Base-by-base conservation (phyloP, 2,888 invertebrate species). In the Helleia helle region DNA sequence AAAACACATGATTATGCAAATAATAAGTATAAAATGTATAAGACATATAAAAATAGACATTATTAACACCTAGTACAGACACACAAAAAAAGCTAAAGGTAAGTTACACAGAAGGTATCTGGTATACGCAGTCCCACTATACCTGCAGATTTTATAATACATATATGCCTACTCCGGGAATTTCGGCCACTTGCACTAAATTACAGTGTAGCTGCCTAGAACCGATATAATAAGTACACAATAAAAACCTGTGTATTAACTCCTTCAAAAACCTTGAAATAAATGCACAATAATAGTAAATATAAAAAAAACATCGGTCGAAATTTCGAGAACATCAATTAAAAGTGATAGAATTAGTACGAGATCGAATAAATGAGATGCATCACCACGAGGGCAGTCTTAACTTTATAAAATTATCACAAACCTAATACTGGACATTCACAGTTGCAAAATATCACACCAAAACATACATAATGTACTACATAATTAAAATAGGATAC, bases 361-460 rank as follows among this genome's bases (percentile, higher is more conserved):
- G 65, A 65, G 62, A 65, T 65, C 65, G 54, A 55, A 56, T 46
- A 45, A 43, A 52, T 52, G 58, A 58, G 56, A 59, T 55, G 54
- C 51, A 41, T 46, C 59, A 55, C 48, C 41, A 56, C 55, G 55
- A 58, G 62, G 57, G 57, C 62, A 65, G 61, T 62, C 63, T 62
- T 62, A 59, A 47, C 46, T 44, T 42, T 42, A 48, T 47, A 50
- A 51, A 48, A 44, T 47, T 52, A 58, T 56, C 54, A 58, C 55
- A 58, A 62, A 55, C 53, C 48, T 71, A 72, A 72, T 72, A 72
- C 72, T 72, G 71, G 59, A 62, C 60, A 61, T 50, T 66, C 56
- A 56, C 53, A 63, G 63, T 65, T 61, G 48, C 45, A 53, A 57
- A 58, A 62, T 63, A 71, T 69, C 67, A 68, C 71, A 66, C 65